phyloP scores from a whole-genome alignment of 30 jellyfish, hydroid and myxozoan species.

The Aurelia sp. region DNA sequence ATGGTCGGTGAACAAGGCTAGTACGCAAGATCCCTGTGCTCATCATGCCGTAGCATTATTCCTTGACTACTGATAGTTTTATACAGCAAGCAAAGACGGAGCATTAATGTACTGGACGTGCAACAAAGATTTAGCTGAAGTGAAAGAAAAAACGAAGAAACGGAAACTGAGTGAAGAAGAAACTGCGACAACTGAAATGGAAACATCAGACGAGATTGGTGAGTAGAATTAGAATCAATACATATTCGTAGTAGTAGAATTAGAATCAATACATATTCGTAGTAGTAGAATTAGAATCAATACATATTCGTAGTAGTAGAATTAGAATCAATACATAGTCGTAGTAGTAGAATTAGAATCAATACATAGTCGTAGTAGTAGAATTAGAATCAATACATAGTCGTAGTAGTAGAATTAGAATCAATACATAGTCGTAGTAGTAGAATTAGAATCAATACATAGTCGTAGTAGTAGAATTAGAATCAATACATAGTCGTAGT shows the following conservation, averaged over 20 bases:
- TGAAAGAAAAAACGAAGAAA: slow-evolving; percentile 61
- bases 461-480: neutral
- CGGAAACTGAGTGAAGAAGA: slow-evolving; percentile 55
- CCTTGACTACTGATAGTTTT: slow-evolving; percentile 70
- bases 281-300: neutral
- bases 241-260: neutral
- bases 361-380: too few relatives aligned
- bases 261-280: neutral
- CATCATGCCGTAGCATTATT: too few relatives aligned
- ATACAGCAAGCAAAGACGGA: slow-evolving; percentile 94
- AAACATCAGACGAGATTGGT: neutral
- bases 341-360: neutral
- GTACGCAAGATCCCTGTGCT: too few relatives aligned
- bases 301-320: too few relatives aligned
- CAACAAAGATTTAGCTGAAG: slow-evolving; percentile 50
- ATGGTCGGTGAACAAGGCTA: too few relatives aligned
- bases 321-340: neutral
- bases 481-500: too few relatives aligned
- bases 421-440: too few relatives aligned
- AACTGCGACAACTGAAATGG: slow-evolving; percentile 10
- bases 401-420: neutral
- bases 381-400: neutral
- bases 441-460: neutral
- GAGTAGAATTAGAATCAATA: neutral
- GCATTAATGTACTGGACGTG: slow-evolving; percentile 89